Conservation (phyloP, 2,113 vertebrate genomes). For the Cromileptes altivelis region DNA sequence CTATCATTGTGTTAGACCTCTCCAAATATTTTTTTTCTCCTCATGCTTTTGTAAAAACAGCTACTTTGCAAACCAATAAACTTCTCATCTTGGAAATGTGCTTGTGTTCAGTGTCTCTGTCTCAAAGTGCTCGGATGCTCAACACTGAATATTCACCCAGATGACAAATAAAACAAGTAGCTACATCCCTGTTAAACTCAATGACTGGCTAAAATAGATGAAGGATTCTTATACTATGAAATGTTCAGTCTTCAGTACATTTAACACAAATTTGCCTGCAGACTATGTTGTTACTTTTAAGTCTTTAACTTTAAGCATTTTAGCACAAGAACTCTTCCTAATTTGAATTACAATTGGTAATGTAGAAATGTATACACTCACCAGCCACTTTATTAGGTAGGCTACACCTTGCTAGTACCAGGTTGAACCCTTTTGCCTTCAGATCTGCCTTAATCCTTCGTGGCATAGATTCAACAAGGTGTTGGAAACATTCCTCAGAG, state of each 20-base stretch:
- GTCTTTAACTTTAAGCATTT: not conserved
- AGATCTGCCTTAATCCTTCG: too few relatives aligned
- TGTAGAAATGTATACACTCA: too few relatives aligned
- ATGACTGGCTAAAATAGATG: not conserved
- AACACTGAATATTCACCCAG: not conserved
- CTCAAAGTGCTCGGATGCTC: too few relatives aligned
- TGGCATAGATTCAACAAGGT: too few relatives aligned
- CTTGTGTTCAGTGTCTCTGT: not conserved
- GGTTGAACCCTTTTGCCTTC: too few relatives aligned
- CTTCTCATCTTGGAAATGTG: slow-evolving; percentile 48
- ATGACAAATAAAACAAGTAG: not conserved
- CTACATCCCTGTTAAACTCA: not conserved
- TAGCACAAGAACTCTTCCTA: not conserved
- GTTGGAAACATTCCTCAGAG: too few relatives aligned
- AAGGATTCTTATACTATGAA: not conserved
- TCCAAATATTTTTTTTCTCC: not conserved
- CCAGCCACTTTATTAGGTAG: too few relatives aligned
- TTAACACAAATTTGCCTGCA: not conserved
- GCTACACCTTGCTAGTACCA: too few relatives aligned
- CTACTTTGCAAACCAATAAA: slow-evolving; percentile 71
- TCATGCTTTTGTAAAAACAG: slow-evolving; percentile 70
- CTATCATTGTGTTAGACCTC: slow-evolving; percentile 10
- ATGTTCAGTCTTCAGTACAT: not conserved
- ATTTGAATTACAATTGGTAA: too few relatives aligned
- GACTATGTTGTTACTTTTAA: too few relatives aligned